phyloP scores from a whole-genome alignment of 2,113 vertebrate species.

The Erythrocercus mccallii region DNA sequence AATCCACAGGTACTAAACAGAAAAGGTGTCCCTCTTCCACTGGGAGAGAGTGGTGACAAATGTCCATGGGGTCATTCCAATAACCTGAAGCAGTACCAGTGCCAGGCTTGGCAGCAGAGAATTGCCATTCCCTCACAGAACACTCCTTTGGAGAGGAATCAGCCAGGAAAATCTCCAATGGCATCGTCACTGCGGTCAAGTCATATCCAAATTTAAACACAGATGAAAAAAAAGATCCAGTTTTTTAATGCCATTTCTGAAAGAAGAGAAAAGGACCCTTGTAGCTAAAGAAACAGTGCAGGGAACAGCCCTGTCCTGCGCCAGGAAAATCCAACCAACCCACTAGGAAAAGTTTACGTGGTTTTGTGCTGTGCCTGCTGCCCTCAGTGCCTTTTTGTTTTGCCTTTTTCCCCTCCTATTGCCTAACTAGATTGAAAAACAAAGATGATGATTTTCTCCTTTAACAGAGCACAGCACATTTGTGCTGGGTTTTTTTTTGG shows the following conservation, averaged over 20 bases:
- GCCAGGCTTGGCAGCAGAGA: background rate
- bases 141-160: background rate
- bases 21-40: background rate
- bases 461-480: background rate
- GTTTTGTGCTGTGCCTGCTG: background rate
- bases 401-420: background rate
- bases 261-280: constrained; percentile 30
- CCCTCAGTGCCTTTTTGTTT: background rate
- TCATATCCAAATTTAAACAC: constrained; percentile 1
- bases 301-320: background rate
- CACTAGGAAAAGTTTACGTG: background rate
- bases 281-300: background rate
- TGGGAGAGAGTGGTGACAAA: background rate
- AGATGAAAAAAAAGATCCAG: background rate
- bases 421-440: background rate
- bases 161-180: background rate
- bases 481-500: fast-evolving
- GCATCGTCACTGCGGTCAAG: background rate
- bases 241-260: background rate
- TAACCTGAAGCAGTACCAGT: background rate
- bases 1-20: background rate
- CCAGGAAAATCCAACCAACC: background rate
- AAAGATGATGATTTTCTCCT: background rate
- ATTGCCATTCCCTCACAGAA: background rate
- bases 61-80: background rate